These are phyloP conservation scores for Callyntrura guangdongensis DNA, from an alignment of 2,888 invertebrate species.

Conservation along the genomic window DNA sequence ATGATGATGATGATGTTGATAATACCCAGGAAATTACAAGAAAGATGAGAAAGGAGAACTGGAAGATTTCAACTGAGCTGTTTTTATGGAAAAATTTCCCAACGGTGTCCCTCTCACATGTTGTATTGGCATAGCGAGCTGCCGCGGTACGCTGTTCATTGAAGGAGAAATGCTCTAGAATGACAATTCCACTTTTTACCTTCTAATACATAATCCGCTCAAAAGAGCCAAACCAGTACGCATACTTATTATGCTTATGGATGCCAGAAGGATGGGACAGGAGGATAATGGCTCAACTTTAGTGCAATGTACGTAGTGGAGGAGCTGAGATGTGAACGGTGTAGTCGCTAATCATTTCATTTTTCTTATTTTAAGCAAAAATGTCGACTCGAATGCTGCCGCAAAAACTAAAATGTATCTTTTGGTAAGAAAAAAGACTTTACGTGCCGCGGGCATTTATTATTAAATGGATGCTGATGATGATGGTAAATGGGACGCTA, in stretches of 20 bases:
- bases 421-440: slow-evolving; percentile 19
- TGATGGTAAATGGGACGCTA: slow-evolving; percentile 50
- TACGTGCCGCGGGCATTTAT: slow-evolving; percentile 33
- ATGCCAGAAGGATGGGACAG: neutral
- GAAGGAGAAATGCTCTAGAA: slow-evolving; percentile 62
- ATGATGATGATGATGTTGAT: neutral
- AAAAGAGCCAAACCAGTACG: slow-evolving; percentile 9
- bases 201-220: slow-evolving; percentile 52
- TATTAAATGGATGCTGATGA: slow-evolving; percentile 69
- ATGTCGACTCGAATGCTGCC: neutral
- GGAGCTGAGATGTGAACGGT: neutral
- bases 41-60: slow-evolving; percentile 48
- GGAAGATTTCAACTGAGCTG: slow-evolving; percentile 42
- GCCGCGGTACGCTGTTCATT: neutral
- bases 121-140: neutral
- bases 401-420: neutral
- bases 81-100: neutral
- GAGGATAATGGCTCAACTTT: neutral
- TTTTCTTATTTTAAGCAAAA: slow-evolving; percentile 25
- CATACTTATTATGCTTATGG: slow-evolving; percentile 27
- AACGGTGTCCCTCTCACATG: neutral
- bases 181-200: slow-evolving; percentile 63
- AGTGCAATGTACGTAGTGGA: neutral
- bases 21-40: slow-evolving; percentile 58
- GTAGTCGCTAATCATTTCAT: slow-evolving; percentile 42